A percentile compares a stretch with the other conserved stretches of the same genome.
phyloP scores from a whole-genome alignment of 2,113 vertebrate genomes.

The Labrus mixtus region DNA sequence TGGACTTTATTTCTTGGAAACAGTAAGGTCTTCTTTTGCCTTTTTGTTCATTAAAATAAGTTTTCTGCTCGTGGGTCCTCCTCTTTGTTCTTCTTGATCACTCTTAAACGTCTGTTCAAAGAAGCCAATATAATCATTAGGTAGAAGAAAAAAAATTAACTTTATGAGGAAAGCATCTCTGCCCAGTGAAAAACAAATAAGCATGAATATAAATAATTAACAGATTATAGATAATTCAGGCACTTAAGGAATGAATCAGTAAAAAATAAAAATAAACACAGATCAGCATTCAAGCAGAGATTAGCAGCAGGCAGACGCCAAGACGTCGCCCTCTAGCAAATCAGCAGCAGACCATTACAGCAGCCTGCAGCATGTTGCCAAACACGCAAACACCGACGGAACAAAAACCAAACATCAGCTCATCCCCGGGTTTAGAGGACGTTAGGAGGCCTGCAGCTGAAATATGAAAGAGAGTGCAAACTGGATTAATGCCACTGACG shows the following conservation, averaged over 20 bases:
- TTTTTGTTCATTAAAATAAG: too few relatives aligned
- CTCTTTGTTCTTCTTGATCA: too few relatives aligned
- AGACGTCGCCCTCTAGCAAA: slow-evolving; percentile 45
- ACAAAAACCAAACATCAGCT: slow-evolving; percentile 52
- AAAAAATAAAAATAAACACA: background rate
- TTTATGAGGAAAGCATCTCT: too few relatives aligned
- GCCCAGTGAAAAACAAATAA: too few relatives aligned
- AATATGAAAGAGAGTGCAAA: slow-evolving; percentile 28
- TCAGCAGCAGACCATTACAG: slow-evolving; percentile 37
- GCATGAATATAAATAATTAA: background rate
- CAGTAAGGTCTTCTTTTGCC: too few relatives aligned
- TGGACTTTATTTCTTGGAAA: too few relatives aligned
- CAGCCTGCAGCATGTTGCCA: slow-evolving; percentile 36
- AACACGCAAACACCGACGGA: slow-evolving; percentile 22
- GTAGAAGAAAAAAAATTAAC: too few relatives aligned
- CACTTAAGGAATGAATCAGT: background rate
- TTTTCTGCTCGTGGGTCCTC: too few relatives aligned
- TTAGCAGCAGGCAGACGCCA: slow-evolving; percentile 41
- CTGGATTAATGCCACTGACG: slow-evolving; percentile 36
- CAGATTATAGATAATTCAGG: background rate
- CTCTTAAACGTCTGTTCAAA: too few relatives aligned
- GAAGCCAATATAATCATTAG: too few relatives aligned
- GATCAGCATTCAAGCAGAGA: slow-evolving; percentile 23
- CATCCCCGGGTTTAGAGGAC: slow-evolving; percentile 25
- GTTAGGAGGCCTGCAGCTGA: slow-evolving; percentile 40